These are phyloP conservation scores for Zygaena filipendulae DNA, from an alignment of 2,888 invertebrate genomes.

Conservation along the genomic window DNA sequence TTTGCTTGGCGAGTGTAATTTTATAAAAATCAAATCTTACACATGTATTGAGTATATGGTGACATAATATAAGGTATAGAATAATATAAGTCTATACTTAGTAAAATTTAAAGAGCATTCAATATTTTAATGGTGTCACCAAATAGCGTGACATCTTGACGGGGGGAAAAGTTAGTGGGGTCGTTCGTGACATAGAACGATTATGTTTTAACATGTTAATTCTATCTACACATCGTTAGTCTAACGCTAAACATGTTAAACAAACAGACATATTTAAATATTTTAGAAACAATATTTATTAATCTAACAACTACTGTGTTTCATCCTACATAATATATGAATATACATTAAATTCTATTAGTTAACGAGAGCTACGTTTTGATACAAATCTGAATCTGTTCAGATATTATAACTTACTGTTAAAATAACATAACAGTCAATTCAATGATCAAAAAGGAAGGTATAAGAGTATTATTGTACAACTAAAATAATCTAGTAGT, in stretches of 20 bases:
- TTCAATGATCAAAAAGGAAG: conserved; percentile 29
- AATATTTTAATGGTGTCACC: too few relatives aligned
- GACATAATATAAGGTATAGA: conserved; percentile 29
- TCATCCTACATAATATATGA: conserved; percentile 52
- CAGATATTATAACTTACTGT: conserved; percentile 38
- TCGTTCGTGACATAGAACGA: too few relatives aligned
- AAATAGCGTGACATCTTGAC: too few relatives aligned
- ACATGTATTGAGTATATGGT: conserved; percentile 32
- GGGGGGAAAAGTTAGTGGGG: too few relatives aligned
- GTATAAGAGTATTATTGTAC: conserved; percentile 29
- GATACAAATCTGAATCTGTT: conserved; percentile 25
- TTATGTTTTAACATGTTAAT: conserved; percentile 42
- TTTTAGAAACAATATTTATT: conserved; percentile 65
- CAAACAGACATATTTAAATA: conserved; percentile 64
- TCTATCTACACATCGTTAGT: conserved; percentile 66
- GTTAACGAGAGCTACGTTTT: conserved; percentile 49
- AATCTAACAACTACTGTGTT: conserved; percentile 55
- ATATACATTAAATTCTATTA: conserved; percentile 63
- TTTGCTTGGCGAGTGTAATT: conserved; percentile 63
- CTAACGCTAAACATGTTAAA: conserved; percentile 68
- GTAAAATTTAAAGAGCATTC: too few relatives aligned
- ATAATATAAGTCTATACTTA: too few relatives aligned
- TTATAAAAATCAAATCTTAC: conserved; percentile 27
- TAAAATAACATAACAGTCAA: conserved; percentile 34
- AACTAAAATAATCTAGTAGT: conserved; percentile 45